Evolutionary conservation across 2,797 vertebrate genomes (phyloP).

Genomic region (Phrynocephalus vlangalii): DNA sequence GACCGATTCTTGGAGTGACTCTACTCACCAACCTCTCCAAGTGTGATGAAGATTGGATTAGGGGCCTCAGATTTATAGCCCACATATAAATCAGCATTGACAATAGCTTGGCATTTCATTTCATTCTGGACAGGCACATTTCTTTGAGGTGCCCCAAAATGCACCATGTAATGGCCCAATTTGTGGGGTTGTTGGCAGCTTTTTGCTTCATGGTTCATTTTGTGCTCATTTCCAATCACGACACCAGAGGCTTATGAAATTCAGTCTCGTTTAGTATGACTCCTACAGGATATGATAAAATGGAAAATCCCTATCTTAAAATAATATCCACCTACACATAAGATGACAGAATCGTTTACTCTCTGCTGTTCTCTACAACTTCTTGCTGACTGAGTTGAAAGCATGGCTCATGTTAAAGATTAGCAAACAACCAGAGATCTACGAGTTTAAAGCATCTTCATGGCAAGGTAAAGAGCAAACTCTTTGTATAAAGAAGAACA

Average conservation of each 20-base stretch:
- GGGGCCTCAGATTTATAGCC: no score
- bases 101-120: no score
- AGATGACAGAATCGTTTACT: background rate
- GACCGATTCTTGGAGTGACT: no score
- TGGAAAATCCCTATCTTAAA: background rate
- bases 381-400: background rate
- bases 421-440: background rate
- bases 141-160: no score
- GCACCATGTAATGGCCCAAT: no score
- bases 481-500: constrained; percentile 11
- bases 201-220: background rate
- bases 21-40: no score
- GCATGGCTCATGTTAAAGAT: background rate
- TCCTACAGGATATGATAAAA: background rate
- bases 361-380: background rate
- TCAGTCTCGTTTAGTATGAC: background rate
- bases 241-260: background rate
- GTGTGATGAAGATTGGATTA: no score
- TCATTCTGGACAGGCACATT: no score
- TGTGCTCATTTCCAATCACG: no score
- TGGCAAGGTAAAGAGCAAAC: background rate
- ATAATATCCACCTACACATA: background rate
- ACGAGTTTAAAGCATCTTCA: constrained; percentile 13
- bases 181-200: no score
- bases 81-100: no score